These are phyloP conservation scores for Prunella fulvescens DNA, from an alignment of 2,113 vertebrate genomes.

Conservation along the genomic window DNA sequence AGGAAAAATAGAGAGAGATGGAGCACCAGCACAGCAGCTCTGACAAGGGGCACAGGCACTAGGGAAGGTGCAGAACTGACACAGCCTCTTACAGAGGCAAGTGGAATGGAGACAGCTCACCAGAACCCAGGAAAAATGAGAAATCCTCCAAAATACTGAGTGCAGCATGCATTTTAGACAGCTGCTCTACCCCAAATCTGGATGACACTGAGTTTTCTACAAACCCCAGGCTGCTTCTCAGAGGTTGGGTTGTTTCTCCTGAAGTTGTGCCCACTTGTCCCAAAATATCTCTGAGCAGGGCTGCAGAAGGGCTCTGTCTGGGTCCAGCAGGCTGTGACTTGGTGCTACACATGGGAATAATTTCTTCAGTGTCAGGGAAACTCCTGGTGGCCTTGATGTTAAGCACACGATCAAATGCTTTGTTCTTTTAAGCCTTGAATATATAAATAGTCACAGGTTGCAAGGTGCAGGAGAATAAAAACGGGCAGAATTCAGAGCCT, in stretches of 20 bases:
- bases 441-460: neutral
- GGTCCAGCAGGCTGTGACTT: neutral
- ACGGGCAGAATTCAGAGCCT: neutral
- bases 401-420: neutral
- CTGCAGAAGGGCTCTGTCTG: neutral
- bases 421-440: neutral
- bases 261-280: neutral
- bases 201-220: neutral
- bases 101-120: neutral
- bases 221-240: neutral
- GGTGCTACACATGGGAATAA: accelerated
- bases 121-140: neutral
- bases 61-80: neutral
- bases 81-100: neutral
- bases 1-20: neutral
- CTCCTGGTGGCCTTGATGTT: neutral
- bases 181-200: neutral
- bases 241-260: neutral
- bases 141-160: neutral
- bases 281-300: neutral
- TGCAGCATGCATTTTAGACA: neutral
- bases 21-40: neutral
- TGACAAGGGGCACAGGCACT: neutral
- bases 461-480: neutral
- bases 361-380: neutral